Evolutionary conservation across 2,888 invertebrate genomes (phyloP).

Genomic region (Suillia variegata): DNA sequence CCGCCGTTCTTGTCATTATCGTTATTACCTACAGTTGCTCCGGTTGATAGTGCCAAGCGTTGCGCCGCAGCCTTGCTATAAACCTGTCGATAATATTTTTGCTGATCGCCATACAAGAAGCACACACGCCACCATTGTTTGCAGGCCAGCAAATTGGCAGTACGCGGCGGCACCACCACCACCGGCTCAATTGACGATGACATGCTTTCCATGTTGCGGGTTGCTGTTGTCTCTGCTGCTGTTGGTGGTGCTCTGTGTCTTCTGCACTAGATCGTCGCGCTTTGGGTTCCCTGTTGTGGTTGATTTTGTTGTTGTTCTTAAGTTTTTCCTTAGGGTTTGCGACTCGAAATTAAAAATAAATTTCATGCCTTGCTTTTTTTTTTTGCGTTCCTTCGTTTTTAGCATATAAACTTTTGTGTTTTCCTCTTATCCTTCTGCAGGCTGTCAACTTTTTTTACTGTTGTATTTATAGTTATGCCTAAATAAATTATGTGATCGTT

Average conservation of each 20-base stretch:
- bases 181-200: constrained; percentile 55
- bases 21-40: constrained; percentile 47
- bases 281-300: constrained; percentile 38
- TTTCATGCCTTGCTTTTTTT: constrained; percentile 26
- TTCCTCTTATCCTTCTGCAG: not conserved
- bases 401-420: not conserved
- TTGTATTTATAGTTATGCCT: constrained; percentile 12
- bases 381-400: constrained; percentile 15
- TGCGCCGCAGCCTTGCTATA: constrained; percentile 68
- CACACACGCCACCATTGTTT: constrained; percentile 91
- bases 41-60: constrained; percentile 61
- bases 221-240: constrained; percentile 25
- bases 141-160: constrained; percentile 80
- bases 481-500: constrained; percentile 29
- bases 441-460: not conserved
- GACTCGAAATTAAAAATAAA: constrained; percentile 27
- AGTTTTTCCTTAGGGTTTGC: constrained; percentile 10
- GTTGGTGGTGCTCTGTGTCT: constrained; percentile 27
- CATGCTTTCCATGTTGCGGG: constrained; percentile 54
- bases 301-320: constrained; percentile 40
- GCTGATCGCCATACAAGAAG: constrained; percentile 85
- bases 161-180: constrained; percentile 61
- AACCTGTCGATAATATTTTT: constrained; percentile 82
- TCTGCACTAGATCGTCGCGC: constrained; percentile 29
- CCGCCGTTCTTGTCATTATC: constrained; percentile 42